Conservation (phyloP, 1,140 invertebrate genomes). For the Lethocerus indicus region DNA sequence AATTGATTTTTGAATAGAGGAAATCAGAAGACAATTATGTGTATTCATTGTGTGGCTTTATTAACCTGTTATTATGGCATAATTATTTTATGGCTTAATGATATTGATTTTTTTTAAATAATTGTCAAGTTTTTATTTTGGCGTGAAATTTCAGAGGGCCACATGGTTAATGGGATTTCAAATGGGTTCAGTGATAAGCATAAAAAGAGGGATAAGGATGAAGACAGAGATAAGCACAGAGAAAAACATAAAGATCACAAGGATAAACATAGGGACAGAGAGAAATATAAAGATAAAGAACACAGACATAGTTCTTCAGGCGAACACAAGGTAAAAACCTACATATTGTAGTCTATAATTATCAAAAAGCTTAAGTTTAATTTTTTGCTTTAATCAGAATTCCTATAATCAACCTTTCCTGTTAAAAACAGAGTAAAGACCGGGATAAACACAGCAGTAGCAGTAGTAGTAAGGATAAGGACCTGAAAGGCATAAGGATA, state of each 20-base stretch:
- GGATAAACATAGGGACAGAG: constrained; percentile 18
- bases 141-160: too few species aligned
- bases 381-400: too few species aligned
- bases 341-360: too few species aligned
- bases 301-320: constrained; percentile 12
- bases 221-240: constrained; percentile 30
- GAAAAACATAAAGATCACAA: constrained; percentile 19
- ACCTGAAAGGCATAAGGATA: constrained; percentile 23
- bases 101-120: too few species aligned
- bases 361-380: too few species aligned
- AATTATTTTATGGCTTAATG: too few species aligned
- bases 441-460: constrained; percentile 11
- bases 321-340: constrained; percentile 7
- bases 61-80: too few species aligned
- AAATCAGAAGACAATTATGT: too few species aligned
- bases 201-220: constrained; percentile 18
- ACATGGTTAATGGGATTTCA: constrained; percentile 10
- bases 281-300: constrained; percentile 15
- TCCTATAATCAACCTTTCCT: not conserved
- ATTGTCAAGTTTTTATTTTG: too few species aligned
- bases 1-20: too few species aligned
- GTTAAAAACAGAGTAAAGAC: not conserved
- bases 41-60: too few species aligned
- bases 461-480: constrained; percentile 17
- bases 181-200: constrained; percentile 7